Conservation (phyloP, 2,797 vertebrate species). For the Peromyscus nudipes region DNA sequence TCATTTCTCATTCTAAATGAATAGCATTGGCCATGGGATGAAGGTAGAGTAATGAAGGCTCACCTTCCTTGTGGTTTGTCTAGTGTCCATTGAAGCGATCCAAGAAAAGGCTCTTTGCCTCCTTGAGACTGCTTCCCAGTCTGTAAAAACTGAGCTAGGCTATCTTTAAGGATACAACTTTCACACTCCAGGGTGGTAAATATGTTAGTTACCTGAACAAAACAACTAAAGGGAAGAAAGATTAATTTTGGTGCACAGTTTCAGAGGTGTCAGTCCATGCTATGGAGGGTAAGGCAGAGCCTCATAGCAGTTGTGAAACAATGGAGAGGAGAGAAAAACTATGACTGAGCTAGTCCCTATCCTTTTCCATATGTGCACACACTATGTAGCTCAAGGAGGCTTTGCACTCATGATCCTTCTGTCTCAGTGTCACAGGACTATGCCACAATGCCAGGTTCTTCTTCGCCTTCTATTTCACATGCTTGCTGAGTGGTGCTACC, state of each 20-base stretch:
- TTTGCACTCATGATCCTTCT: neutral
- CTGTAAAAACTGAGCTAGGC: neutral
- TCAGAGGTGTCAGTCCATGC: neutral
- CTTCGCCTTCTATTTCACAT: neutral
- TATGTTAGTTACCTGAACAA: neutral
- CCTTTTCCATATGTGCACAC: neutral
- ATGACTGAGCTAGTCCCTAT: no score
- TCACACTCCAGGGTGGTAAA: neutral
- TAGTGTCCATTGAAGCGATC: neutral
- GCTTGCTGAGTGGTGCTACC: neutral
- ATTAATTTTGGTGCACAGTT: neutral
- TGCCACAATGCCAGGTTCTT: neutral
- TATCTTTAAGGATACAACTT: neutral
- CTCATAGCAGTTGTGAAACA: neutral
- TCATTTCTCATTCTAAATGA: neutral
- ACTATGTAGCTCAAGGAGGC: neutral
- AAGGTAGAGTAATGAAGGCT: neutral
- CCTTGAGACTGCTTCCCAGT: neutral
- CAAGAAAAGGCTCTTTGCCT: neutral
- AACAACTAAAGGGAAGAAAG: neutral
- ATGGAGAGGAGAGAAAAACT: neutral
- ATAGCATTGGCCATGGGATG: no score
- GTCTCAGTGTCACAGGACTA: neutral
- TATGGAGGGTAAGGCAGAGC: neutral
- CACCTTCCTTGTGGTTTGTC: neutral